Base-by-base conservation (phyloP, 2,888 invertebrate species). In the Drosophila anomelani region DNA sequence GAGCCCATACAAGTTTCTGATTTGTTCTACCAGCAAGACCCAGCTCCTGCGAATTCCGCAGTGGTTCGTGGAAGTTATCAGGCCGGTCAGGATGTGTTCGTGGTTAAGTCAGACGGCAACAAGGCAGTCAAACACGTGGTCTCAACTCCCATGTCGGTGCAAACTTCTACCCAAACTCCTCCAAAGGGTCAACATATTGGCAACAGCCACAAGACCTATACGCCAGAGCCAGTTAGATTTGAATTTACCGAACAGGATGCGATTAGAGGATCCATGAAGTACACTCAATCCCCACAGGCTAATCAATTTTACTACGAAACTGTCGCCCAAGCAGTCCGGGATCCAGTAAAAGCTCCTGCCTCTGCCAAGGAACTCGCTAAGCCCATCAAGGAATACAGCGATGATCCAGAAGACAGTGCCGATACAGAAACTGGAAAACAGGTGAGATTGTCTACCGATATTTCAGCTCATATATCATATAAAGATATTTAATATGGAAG, bases 201-300 rank as follows among this genome's bases (percentile, higher is more conserved):
- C 9, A 84, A 71, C 20, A 58, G 75, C 3, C 75, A 75, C n/a
- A 76, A 76, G 10, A 77, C 78, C 15, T 85, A 80, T 20, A 90
- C 90, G 0, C 90, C 90, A 5, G 91, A 90, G 53, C 92, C 91
- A 0, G 55, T 90, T 38, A 84, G 91, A 47, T 91, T 92, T 44
- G 92, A 92, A 76, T 92, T 92, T 70, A 92, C 92, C 1, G 92
- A 92, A 71, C 88, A 89, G 20, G 92, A 92, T 78, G 92, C 92
- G 20, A 89, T 92, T 32, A 81, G 86, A 5, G 88, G 91, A 0
- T 76, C 90, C 0, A 64, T 82, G 20, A 88, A 87, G 39, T 92
- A 88, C 60, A 92, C 91, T 3, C 80, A 85, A 56, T 85, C 90
- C 1, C 92, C 92, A 3, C 80, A 83, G 13, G 79, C 72, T 2